phyloP scores from a whole-genome alignment of 2,113 vertebrate genomes.

The Elephantulus edwardii region DNA sequence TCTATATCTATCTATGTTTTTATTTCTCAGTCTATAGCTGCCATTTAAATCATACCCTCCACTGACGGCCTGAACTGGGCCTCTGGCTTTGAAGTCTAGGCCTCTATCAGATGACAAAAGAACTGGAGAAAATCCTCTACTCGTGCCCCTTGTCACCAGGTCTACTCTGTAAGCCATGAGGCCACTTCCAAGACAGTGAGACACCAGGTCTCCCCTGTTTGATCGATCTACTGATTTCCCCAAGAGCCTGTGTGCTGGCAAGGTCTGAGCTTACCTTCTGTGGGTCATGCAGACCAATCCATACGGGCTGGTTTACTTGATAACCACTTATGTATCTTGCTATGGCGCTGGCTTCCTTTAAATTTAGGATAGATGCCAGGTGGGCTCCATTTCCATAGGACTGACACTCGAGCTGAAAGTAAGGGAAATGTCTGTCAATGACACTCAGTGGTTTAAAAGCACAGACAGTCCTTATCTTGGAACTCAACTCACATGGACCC shows the following conservation, averaged over 20 bases:
- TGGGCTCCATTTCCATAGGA: not conserved
- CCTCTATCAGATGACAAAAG: not conserved
- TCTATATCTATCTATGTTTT: too few species aligned
- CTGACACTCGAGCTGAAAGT: constrained; percentile 72
- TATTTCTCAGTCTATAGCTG: too few species aligned
- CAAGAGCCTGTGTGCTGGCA: accelerated
- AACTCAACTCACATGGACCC: not conserved
- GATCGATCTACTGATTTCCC: not conserved
- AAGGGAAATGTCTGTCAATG: not conserved
- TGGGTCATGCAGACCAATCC: constrained; percentile 72
- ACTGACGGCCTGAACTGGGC: not conserved
- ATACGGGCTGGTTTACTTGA: constrained; percentile 55
- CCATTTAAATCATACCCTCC: not conserved
- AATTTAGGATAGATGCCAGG: constrained; percentile 71
- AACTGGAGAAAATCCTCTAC: accelerated
- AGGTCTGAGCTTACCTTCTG: constrained; percentile 60
- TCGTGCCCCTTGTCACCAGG: not conserved
- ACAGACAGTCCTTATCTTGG: not conserved
- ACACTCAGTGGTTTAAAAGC: not conserved
- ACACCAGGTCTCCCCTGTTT: too few species aligned
- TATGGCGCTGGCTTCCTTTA: not conserved
- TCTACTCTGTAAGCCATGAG: not conserved
- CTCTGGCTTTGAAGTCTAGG: not conserved
- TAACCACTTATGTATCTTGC: not conserved
- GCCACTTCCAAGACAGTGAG: not conserved